A percentile compares a stretch with the other conserved stretches of the same genome.
Evolutionary conservation across 2,113 vertebrate genomes (phyloP).

Genomic region (Syngnathus typhle): DNA sequence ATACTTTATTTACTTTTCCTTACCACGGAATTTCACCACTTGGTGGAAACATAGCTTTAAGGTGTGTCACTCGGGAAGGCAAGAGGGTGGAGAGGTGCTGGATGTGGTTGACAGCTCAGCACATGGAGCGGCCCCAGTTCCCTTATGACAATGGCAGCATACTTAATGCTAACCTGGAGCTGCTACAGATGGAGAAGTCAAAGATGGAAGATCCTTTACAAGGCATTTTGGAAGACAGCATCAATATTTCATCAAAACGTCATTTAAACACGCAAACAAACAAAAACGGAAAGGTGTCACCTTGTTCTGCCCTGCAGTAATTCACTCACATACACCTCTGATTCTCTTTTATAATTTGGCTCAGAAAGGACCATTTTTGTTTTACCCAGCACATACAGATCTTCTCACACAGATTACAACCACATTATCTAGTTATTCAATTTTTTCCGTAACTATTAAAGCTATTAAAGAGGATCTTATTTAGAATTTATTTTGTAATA

Average conservation of each 20-base stretch:
- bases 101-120: slow-evolving; percentile 61
- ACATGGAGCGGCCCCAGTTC: slow-evolving; percentile 48
- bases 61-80: slow-evolving; percentile 53
- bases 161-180: slow-evolving; percentile 67
- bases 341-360: slow-evolving; percentile 37
- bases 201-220: slow-evolving; percentile 68
- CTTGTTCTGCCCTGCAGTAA: slow-evolving; percentile 58
- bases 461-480: too few species aligned
- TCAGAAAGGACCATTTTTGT: slow-evolving; percentile 10
- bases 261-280: slow-evolving; percentile 71
- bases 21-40: too few species aligned
- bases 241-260: slow-evolving; percentile 73
- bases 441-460: not conserved
- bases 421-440: not conserved
- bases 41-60: slow-evolving; percentile 23
- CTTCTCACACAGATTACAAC: slow-evolving; percentile 8
- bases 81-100: slow-evolving; percentile 31
- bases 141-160: slow-evolving; percentile 61
- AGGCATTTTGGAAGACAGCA: slow-evolving; percentile 65
- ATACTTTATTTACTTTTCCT: too few species aligned
- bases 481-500: too few species aligned
- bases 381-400: not conserved
- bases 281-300: slow-evolving; percentile 60
- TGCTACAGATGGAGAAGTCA: slow-evolving; percentile 70
- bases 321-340: slow-evolving; percentile 40